Evolutionary conservation across 2,797 vertebrate genomes (phyloP), one percentile per base, ranked within the genome.

Genomic region (Pelodytes ibericus): DNA sequence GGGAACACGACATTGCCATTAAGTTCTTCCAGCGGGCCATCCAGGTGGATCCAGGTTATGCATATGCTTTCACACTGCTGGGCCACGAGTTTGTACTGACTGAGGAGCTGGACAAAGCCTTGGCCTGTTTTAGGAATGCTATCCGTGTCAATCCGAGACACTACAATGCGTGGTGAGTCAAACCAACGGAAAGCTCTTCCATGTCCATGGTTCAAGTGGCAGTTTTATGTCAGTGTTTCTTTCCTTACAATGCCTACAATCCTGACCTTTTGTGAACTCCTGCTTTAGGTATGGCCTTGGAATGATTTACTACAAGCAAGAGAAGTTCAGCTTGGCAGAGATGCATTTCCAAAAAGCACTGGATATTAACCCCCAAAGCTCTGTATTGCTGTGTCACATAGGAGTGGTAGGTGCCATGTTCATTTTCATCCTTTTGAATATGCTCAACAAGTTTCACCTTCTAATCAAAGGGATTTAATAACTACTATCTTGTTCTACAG

Each of bases 221-320:
- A 15, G 13, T 16, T 4, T 49, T 15, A 13, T 1, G 11, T 49
- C 15, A 13, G 36, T 49, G 47, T 75, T 58, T 6, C 49, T 13
- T 1, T 39, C 36, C 15, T 1, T 39, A 39, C 36, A 39, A 8
- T 39, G 36, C 36, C 15, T 39, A 13, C 36, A n/a, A n/a, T n/a
- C 36, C 36, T 1, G 36, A 8, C 36, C 15, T 39, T 39, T 39
- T 7, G 11, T 81, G 39, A 72, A 82, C 78, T 85, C 20, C 81
- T 68, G 63, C 85, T 86, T 59, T 86, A 99, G 97, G 97, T 99
- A 98, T 20, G 97, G 97, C 44, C 89, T 99, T 87, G 97, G 97
- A 80, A 98, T 99, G 96, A 98, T 99, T 86, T 99, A 99, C 88
- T 99, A 97, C 88, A 99, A 99, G 82, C 97, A 99, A 86, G 97